phyloP scores from a whole-genome alignment of 2,113 vertebrate species.

The Apodemus sylvaticus region DNA sequence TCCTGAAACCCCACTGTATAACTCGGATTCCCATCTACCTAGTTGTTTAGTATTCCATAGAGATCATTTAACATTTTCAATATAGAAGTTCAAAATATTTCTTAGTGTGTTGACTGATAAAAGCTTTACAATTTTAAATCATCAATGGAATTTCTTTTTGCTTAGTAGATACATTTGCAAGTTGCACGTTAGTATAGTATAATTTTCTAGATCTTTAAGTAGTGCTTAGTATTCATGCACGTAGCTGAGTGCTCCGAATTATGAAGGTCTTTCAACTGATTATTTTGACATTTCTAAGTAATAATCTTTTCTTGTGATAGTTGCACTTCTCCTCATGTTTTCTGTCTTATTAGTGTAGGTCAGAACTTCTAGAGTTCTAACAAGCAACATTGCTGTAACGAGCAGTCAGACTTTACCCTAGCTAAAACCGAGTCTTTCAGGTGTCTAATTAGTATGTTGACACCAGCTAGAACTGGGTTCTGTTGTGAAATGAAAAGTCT shows the following conservation, averaged over 20 bases:
- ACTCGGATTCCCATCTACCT: neutral
- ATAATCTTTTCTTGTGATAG: neutral
- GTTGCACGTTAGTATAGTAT: neutral
- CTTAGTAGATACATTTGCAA: neutral
- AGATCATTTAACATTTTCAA: neutral
- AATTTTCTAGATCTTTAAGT: neutral
- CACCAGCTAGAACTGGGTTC: neutral
- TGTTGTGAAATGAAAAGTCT: neutral
- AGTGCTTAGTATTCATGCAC: neutral
- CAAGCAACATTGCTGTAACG: neutral
- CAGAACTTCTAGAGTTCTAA: neutral
- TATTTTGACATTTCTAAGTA: conserved; percentile 41
- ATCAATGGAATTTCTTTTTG: neutral
- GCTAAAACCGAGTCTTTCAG: neutral
- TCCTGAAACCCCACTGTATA: neutral
- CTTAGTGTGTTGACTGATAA: neutral
- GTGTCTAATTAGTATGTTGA: neutral
- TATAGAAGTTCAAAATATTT: neutral
- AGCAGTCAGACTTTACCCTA: neutral
- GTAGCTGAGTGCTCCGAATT: neutral
- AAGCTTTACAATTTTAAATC: neutral
- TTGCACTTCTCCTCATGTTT: neutral
- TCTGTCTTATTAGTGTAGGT: neutral
- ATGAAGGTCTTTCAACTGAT: neutral
- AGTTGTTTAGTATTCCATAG: neutral